Conservation (phyloP, 2,797 vertebrate species). For the Fistularia commersonii region DNA sequence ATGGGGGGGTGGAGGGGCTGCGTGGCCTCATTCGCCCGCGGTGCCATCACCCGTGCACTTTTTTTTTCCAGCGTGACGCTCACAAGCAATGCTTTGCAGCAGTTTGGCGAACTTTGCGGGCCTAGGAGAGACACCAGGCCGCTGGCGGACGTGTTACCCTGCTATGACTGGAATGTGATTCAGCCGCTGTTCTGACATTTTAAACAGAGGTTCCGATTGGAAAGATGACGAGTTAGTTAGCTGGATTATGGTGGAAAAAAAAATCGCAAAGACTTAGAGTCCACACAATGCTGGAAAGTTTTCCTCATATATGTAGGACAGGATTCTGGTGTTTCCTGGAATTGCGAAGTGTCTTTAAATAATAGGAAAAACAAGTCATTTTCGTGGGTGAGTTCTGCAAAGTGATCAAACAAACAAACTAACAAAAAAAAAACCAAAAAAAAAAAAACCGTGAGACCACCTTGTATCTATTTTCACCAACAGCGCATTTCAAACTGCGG, state of each 20-base stretch:
- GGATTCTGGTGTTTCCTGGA: constrained; percentile 7
- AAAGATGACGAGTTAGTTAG: constrained; percentile 5
- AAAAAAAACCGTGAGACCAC: too few species aligned
- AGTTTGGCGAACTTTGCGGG: constrained; percentile 19
- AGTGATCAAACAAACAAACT: not conserved
- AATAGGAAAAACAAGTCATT: constrained; percentile 9
- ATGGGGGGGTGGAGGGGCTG: constrained; percentile 32
- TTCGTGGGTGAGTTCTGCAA: constrained; percentile 9
- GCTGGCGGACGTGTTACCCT: constrained; percentile 32
- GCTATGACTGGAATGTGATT: constrained; percentile 51
- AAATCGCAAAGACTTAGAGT: constrained; percentile 11
- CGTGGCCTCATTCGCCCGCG: constrained; percentile 56
- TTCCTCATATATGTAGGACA: not conserved
- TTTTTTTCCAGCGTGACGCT: constrained; percentile 37
- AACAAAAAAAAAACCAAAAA: too few species aligned
- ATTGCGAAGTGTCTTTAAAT: constrained; percentile 20
- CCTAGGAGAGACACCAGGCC: constrained; percentile 22
- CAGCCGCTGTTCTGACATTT: constrained; percentile 44
- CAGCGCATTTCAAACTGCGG: constrained; percentile 6
- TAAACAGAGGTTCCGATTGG: constrained; percentile 11
- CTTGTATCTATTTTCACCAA: too few species aligned
- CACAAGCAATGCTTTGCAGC: constrained; percentile 43
- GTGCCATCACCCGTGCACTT: constrained; percentile 33
- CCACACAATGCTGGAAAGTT: constrained; percentile 16
- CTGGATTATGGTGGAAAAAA: constrained; percentile 7